A percentile compares a stretch with the other conserved stretches of the same genome.
phyloP scores from a whole-genome alignment of 2,113 vertebrate species.

The Neodon shergylaensis region DNA sequence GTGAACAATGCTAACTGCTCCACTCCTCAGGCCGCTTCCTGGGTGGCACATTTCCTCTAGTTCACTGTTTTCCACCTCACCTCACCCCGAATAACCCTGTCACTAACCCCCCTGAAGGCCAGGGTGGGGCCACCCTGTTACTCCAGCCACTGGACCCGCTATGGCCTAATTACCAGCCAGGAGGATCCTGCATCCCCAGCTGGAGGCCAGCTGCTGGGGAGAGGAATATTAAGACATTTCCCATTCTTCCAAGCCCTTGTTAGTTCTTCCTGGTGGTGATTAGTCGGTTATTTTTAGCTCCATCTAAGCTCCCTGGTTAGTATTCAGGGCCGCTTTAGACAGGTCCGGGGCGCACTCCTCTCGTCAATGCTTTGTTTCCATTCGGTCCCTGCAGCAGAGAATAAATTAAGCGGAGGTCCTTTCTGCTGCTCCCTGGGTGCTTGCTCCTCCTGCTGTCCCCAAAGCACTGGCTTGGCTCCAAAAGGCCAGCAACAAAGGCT shows the following conservation, averaged over 20 bases:
- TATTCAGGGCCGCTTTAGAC: constrained; percentile 60
- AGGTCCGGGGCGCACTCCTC: not conserved
- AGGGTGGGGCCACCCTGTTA: not conserved
- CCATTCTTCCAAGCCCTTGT: constrained; percentile 63
- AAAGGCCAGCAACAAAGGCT: not conserved
- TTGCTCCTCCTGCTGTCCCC: not conserved
- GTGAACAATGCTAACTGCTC: not conserved
- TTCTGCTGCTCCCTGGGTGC: not conserved
- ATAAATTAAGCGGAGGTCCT: not conserved
- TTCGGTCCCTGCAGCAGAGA: not conserved
- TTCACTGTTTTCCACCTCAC: not conserved
- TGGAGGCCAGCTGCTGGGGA: constrained; percentile 65
- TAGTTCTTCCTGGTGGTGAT: constrained; percentile 74
- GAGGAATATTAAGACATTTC: constrained; percentile 73
- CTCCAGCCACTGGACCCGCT: accelerated
- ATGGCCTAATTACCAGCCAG: constrained; percentile 59
- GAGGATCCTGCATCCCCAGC: constrained; percentile 51
- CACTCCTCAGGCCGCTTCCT: not conserved
- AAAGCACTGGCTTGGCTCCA: not conserved
- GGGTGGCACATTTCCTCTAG: not conserved
- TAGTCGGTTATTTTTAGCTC: constrained; percentile 78
- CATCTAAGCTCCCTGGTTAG: constrained; percentile 63
- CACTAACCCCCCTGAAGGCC: not conserved
- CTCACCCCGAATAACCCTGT: constrained; percentile 33
- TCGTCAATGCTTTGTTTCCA: not conserved